Evolutionary conservation across 2,797 vertebrate genomes (phyloP), one percentile per base, ranked within the genome.

Genomic region (Acanthis flammea): DNA sequence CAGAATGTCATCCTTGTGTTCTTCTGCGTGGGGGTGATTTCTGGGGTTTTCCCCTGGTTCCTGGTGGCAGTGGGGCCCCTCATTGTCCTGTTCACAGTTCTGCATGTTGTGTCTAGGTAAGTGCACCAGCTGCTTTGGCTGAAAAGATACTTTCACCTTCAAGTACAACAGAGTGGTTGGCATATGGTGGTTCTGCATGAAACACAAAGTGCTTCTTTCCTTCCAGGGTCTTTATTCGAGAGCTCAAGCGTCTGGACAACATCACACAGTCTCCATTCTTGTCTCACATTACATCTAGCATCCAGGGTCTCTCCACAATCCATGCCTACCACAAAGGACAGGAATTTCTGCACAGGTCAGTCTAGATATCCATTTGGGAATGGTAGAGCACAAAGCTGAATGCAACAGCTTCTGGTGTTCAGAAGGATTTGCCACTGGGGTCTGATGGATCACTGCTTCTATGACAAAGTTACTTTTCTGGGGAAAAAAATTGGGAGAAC

Each of bases 1-100:
- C 99, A 99, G 97, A 99, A 99, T 0, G 97, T 99, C 51, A 99
- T 99, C 95, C 97, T 99, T 94, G 98, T 99, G 35, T 98, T 99
- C 97, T 99, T 99, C 97, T 99, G 99, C 35, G 97, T 99, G 48
- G 98, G 98, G 2, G 98, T 99, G 93, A 99, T 99, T 60, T 96
- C 98, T 73, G 98, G 98, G 4, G 98, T 99, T 65, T 99, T 99
- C 82, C 99, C 99, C 0, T 99, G 99, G 98, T 99, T 99, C 93
- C 98, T 99, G 37, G 98, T 98, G 75, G 98, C 99, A 1, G 98
- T 99, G 74, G 98, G 98, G 14, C 99, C 99, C 4, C 98, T 99
- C 58, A 51, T 98, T 61, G 87, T 99, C 74, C 97, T 99, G 45
- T 99, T 99, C 88, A 97, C 95, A 1, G 94, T 98, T 48, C 97